Conservation (phyloP, 2,888 invertebrate species). For the Zhengitettix transpicula region DNA sequence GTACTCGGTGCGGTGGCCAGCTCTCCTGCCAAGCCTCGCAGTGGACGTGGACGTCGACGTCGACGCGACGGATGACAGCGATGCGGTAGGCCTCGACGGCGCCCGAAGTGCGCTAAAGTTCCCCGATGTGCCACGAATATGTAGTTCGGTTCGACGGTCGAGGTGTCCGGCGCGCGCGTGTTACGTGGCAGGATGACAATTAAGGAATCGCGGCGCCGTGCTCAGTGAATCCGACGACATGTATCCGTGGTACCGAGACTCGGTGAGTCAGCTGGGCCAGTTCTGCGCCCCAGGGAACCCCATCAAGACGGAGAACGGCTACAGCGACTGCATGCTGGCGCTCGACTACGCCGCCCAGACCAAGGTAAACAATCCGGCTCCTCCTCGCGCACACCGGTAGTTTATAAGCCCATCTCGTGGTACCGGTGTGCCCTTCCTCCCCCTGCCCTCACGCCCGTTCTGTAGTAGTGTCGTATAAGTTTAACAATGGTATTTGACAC, state of each 20-base stretch:
- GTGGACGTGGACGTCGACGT: too few species aligned
- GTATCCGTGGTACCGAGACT: constrained; percentile 15
- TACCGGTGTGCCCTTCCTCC: neutral
- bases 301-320: constrained; percentile 47
- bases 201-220: too few species aligned
- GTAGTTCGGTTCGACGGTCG: too few species aligned
- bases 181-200: too few species aligned
- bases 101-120: too few species aligned
- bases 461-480: neutral
- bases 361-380: constrained; percentile 32
- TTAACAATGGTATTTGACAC: too few species aligned
- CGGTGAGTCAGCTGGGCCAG: constrained; percentile 14
- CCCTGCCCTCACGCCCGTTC: neutral
- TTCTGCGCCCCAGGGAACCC: constrained; percentile 31
- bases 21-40: too few species aligned
- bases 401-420: neutral
- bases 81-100: too few species aligned
- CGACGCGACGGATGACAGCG: too few species aligned
- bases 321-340: constrained; percentile 53
- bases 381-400: neutral
- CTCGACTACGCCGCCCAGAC: constrained; percentile 49
- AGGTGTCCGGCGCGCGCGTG: too few species aligned
- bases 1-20: constrained; percentile 6
- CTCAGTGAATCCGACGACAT: constrained; percentile 1
- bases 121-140: too few species aligned